Base-by-base conservation (phyloP, 2,797 vertebrate genomes). In the Brotogeris chrysoptera region DNA sequence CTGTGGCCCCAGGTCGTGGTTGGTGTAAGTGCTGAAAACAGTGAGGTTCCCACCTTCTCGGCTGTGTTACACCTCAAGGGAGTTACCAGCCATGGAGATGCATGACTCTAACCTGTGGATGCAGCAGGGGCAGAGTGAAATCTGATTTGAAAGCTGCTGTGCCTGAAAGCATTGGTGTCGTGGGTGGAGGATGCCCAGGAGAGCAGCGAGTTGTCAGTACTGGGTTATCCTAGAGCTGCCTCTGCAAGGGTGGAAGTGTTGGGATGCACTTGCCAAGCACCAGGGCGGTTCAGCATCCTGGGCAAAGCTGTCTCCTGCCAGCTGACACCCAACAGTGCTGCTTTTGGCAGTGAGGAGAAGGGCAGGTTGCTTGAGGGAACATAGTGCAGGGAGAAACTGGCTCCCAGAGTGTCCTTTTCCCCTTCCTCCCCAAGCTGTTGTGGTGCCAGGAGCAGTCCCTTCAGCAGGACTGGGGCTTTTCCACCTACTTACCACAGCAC, bases 211-310 rank as follows among this genome's bases (percentile, higher is more conserved):
- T 14, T 60, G 24, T 66, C 28, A 21, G n/a, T 61, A 60, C 18
- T 46, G 68, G 53, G 53, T 63, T 47, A 10, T 68, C 41, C 61
- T 14, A 24, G 43, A 88, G 36, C 63, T 0, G 1, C 53, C n/a
- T 43, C 52, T 27, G 44, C 68, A 13, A 24, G 59, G 49, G 41
- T 49, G 27, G 32, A 15, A 1, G 0, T 43, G 59, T 66, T 59
- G 10, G 21, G 28, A 44, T n/a, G 46, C 23, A 5, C 84, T 47
- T 59, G 65, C 41, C 11, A 8, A 28, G 61, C 61, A 14, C 38
- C 0, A 1, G 24, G 24, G 24, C 1, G 1, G 21, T 53, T 77
- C 36, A 57, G 23, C 30, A 6, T 52, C 20, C 34, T 2, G 2
- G 8, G 14, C 23, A 38, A 50, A 44, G 28, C 65, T 71, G 65